Percentiles rank a stretch among this genome's conserved stretches.
phyloP scores from a whole-genome alignment of 2,888 invertebrate genomes.

The Eledona agricola region DNA sequence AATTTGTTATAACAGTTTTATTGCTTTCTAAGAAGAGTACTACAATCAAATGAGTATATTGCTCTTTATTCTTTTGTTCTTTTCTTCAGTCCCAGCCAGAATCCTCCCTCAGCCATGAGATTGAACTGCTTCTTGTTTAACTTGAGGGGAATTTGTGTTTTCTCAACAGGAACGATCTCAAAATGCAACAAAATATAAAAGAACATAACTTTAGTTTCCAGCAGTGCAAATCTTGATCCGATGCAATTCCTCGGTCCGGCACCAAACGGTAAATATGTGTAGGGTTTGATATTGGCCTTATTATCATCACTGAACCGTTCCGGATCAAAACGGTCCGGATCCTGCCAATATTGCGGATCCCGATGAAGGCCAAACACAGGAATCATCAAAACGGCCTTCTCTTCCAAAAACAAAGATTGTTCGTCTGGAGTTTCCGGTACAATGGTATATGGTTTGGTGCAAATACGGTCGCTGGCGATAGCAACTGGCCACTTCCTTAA shows the following conservation, averaged over 20 bases:
- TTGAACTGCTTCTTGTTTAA: slow-evolving; percentile 57
- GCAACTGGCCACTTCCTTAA: slow-evolving; percentile 52
- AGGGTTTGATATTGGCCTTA: slow-evolving; percentile 63
- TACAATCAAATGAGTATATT: no score
- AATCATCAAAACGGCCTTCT: slow-evolving; percentile 62
- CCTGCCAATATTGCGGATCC: slow-evolving; percentile 66
- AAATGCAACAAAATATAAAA: slow-evolving; percentile 55
- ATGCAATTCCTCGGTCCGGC: slow-evolving; percentile 58
- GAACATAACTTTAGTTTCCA: slow-evolving; percentile 60
- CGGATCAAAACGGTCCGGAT: slow-evolving; percentile 65
- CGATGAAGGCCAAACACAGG: slow-evolving; percentile 65
- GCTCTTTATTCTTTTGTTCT: slow-evolving; percentile 14
- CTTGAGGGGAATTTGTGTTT: slow-evolving; percentile 42
- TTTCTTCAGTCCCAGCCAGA: slow-evolving; percentile 42
- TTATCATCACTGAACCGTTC: slow-evolving; percentile 67
- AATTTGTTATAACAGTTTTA: no score
- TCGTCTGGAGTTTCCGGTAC: slow-evolving; percentile 62
- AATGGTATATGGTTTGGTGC: slow-evolving; percentile 65
- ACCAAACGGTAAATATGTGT: slow-evolving; percentile 66
- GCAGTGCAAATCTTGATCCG: slow-evolving; percentile 48
- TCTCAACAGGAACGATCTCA: slow-evolving; percentile 44
- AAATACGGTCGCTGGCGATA: slow-evolving; percentile 64
- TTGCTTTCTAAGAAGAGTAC: no score
- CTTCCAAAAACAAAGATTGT: slow-evolving; percentile 53
- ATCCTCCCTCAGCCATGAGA: slow-evolving; percentile 57